phyloP scores from a whole-genome alignment of 2,797 vertebrate species.

The Moxostoma hubbsi region DNA sequence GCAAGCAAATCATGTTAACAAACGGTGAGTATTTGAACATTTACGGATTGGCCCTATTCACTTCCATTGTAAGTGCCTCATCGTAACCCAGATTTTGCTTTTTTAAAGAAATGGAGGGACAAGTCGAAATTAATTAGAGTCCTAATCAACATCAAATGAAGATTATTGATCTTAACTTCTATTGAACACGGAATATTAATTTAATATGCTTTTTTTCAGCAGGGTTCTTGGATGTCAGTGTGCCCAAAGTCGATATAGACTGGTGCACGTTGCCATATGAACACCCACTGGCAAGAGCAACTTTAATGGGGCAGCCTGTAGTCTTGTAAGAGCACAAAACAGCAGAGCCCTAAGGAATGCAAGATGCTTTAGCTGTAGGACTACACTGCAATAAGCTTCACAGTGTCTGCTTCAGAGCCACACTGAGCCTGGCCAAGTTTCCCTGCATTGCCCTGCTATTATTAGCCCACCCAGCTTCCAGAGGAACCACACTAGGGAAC shows the following conservation, averaged over 20 bases:
- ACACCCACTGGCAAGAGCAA: conserved; percentile 68
- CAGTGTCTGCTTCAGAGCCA: conserved; percentile 46
- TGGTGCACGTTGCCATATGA: conserved; percentile 48
- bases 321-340: conserved; percentile 63
- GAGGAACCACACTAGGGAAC: conserved; percentile 58
- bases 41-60: too few species aligned
- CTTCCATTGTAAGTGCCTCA: too few species aligned
- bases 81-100: too few species aligned
- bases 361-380: conserved; percentile 59
- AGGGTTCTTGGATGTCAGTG: too few species aligned
- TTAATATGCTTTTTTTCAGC: too few species aligned
- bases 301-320: conserved; percentile 59
- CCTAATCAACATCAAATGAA: too few species aligned
- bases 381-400: conserved; percentile 63
- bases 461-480: conserved; percentile 63
- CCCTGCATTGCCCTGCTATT: conserved; percentile 63
- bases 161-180: too few species aligned
- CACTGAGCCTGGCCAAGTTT: conserved; percentile 50
- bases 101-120: too few species aligned
- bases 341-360: conserved; percentile 62
- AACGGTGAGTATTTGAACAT: too few species aligned
- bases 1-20: too few species aligned
- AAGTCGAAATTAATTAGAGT: too few species aligned
- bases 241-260: background rate
- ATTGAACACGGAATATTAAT: too few species aligned